Evolutionary conservation across 2,113 vertebrate genomes (phyloP).

Genomic region (Jacana jacana): DNA sequence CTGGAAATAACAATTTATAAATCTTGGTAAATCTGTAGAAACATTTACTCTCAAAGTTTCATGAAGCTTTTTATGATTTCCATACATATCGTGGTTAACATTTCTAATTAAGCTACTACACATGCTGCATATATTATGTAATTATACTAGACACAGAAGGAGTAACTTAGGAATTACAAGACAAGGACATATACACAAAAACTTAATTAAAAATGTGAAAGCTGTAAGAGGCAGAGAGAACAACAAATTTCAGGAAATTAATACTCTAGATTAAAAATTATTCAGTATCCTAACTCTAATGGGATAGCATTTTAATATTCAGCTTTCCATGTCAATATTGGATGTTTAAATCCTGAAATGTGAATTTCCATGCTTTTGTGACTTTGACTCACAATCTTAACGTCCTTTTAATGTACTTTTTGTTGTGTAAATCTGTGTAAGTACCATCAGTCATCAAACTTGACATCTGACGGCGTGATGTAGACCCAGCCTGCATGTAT

Average conservation of each 20-base stretch:
- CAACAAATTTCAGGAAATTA: conserved; percentile 73
- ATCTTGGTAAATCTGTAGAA: conserved; percentile 57
- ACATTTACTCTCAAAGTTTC: conserved; percentile 71
- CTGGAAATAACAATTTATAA: conserved; percentile 54
- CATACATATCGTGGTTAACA: conserved; percentile 43
- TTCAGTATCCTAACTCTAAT: conserved; percentile 70
- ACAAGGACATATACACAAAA: conserved; percentile 75
- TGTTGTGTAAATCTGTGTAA: conserved; percentile 85
- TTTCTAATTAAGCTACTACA: conserved; percentile 75
- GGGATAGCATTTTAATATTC: conserved; percentile 65
- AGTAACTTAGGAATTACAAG: conserved; percentile 77
- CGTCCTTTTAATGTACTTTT: conserved; percentile 80
- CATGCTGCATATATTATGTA: conserved; percentile 69
- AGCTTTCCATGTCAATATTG: conserved; percentile 73
- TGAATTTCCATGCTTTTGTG: conserved; percentile 79
- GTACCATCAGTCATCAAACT: conserved; percentile 77
- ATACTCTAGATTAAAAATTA: conserved; percentile 74
- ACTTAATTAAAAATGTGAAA: conserved; percentile 77
- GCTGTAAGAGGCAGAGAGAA: conserved; percentile 63
- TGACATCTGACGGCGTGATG: conserved; percentile 73
- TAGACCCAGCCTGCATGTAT: conserved; percentile 77
- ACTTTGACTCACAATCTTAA: conserved; percentile 76
- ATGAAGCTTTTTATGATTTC: conserved; percentile 67
- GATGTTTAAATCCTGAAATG: conserved; percentile 77
- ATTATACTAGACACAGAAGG: conserved; percentile 72